These are phyloP conservation scores for Tiliacea citrago DNA, from an alignment of 2,888 invertebrate genomes.

Conservation along the genomic window DNA sequence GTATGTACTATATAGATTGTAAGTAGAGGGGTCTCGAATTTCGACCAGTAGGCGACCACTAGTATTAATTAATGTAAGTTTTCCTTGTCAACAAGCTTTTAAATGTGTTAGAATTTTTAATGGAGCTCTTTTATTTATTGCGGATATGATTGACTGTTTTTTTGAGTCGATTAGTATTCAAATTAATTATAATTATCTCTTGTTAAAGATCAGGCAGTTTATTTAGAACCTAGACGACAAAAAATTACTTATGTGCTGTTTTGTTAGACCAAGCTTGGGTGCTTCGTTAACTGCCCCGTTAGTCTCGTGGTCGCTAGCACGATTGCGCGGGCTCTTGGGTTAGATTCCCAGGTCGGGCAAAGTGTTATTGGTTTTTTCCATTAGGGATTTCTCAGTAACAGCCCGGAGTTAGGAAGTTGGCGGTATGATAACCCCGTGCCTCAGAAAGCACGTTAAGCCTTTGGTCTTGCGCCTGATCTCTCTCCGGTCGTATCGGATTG, in stretches of 20 bases:
- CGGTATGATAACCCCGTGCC: too few species aligned
- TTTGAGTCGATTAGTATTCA: background rate
- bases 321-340: too few species aligned
- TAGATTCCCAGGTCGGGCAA: too few species aligned
- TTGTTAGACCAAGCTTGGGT: background rate
- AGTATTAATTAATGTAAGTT: conserved; percentile 33
- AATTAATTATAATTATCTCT: background rate
- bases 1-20: too few species aligned
- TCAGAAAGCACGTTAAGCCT: too few species aligned
- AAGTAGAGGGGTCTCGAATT: too few species aligned
- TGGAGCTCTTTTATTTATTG: conserved; percentile 30
- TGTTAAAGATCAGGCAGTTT: background rate
- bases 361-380: too few species aligned
- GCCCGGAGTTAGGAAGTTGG: too few species aligned
- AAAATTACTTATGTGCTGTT: background rate
- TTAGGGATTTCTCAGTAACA: too few species aligned
- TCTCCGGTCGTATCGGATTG: background rate
- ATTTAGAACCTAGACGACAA: background rate
- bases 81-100: conserved; percentile 23
- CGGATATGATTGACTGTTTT: conserved; percentile 22
- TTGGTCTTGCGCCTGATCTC: too few species aligned
- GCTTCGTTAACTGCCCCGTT: background rate
- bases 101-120: conserved; percentile 24
- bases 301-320: too few species aligned
- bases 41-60: too few species aligned